A percentile compares a stretch with the other conserved stretches of the same genome.
These are phyloP conservation scores for Leguminivora glycinivorella DNA, from an alignment of 1,140 invertebrate species.

Conservation along the genomic window DNA sequence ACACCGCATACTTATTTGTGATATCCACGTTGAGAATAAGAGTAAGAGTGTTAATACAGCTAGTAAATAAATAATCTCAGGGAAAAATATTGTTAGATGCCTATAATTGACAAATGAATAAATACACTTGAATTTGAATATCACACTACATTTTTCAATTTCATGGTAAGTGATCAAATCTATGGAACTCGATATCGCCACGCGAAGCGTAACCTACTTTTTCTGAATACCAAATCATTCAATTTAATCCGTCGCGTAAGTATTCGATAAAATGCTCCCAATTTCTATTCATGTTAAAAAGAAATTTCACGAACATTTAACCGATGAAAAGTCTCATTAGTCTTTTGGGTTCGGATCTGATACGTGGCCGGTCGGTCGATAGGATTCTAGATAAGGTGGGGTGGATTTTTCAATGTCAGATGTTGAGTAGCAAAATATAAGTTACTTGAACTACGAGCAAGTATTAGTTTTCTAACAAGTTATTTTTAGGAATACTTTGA, in stretches of 20 bases:
- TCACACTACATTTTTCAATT: too few species aligned
- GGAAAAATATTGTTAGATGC: too few species aligned
- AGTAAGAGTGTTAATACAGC: too few species aligned
- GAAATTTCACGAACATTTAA: conserved; percentile 22
- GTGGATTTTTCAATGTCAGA: conserved; percentile 12
- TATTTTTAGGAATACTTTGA: too few species aligned
- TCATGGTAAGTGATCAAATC: background rate
- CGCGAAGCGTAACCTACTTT: background rate
- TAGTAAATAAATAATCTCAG: too few species aligned
- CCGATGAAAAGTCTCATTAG: conserved; percentile 30
- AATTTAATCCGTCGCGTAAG: background rate
- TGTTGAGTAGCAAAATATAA: background rate
- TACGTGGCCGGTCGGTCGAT: background rate
- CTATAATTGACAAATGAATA: too few species aligned
- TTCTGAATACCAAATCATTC: background rate
- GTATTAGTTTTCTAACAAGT: conserved; percentile 5
- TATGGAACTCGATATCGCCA: background rate
- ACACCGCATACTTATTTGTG: too few species aligned
- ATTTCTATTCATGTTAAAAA: conserved; percentile 3
- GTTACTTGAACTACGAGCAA: conserved; percentile 7
- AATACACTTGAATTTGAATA: too few species aligned
- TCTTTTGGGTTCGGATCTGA: conserved; percentile 14
- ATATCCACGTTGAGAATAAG: too few species aligned
- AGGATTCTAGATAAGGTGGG: conserved; percentile 10
- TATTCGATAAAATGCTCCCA: background rate